These are phyloP conservation scores for Phymastichus coffea DNA, from an alignment of 1,140 invertebrate genomes.

Conservation along the genomic window DNA sequence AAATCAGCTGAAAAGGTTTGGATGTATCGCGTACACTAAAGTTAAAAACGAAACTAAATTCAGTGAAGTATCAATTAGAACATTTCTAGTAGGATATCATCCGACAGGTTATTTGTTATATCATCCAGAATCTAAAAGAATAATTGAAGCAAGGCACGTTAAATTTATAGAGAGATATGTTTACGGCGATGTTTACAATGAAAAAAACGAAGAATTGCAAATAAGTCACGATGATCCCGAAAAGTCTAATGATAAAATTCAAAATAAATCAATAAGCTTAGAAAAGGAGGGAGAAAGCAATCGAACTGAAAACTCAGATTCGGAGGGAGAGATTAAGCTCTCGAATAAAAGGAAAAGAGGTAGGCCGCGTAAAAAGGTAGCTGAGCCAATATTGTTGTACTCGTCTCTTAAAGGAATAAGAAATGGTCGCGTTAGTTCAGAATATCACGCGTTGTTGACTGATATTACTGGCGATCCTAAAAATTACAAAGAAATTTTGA, in stretches of 20 bases:
- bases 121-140: background rate
- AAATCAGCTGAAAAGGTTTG: slow-evolving; percentile 14
- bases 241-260: too few relatives aligned
- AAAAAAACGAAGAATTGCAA: background rate
- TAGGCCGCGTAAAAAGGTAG: background rate
- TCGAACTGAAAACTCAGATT: too few relatives aligned
- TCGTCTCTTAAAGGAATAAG: too few relatives aligned
- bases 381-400: too few relatives aligned
- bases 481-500: background rate
- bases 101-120: background rate
- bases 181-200: too few relatives aligned
- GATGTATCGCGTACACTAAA: slow-evolving; percentile 2
- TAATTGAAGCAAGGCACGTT: background rate
- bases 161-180: too few relatives aligned
- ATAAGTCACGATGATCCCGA: too few relatives aligned
- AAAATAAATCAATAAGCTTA: too few relatives aligned
- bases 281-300: too few relatives aligned
- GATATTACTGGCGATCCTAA: background rate
- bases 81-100: background rate
- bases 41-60: slow-evolving; percentile 3
- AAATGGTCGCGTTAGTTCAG: background rate
- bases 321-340: too few relatives aligned
- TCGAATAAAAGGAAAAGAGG: background rate
- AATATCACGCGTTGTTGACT: background rate
- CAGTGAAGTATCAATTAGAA: background rate